Base-by-base conservation (phyloP, 2,797 vertebrate genomes). In the Champsocephalus esox region DNA sequence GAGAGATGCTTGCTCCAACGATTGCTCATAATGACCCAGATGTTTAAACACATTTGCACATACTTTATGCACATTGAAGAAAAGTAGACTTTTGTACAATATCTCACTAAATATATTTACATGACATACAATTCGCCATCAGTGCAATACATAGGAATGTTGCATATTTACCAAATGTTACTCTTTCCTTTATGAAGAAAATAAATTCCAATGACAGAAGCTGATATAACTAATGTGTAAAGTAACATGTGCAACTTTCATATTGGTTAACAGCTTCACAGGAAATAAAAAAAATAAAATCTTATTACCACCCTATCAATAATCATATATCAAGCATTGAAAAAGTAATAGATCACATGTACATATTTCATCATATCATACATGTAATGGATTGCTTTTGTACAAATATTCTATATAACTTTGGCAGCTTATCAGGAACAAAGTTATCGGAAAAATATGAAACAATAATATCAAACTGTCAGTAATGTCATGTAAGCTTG, bases 81-180 rank as follows among this genome's bases (percentile, higher is more conserved):
- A 93, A 93, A 94, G 79, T 91, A 94, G 91, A 93, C 93, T 88
- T 92, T 96, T 96, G 94, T 97, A 97, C 94, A 96, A 95, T 96
- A 96, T 96, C 90, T 97, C 95, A 97, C 97, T 97, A 96, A 96
- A 95, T 96, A 95, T 96, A 97, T 96, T 96, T 98, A 97, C 97
- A 98, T 95, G 95, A 97, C 96, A 96, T 94, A 89, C 95, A 96
- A 95, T 96, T 97, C 95, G 95, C 95, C 95, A 96, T 96, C 96
- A 98, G 95, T 97, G 97, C 97, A 97, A 96, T 97, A 97, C 96
- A 97, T 95, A 96, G 93, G 96, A 96, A 99, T 97, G 96, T 97
- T 97, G 96, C 97, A 96, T 98, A 97, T 97, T 96, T 98, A 97
- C 94, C 97, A 98, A 97, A 96, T 90, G 91, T 95, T 95, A 95